phyloP scores from a whole-genome alignment of 2,113 vertebrate species.

The Haliaeetus leucogaster region DNA sequence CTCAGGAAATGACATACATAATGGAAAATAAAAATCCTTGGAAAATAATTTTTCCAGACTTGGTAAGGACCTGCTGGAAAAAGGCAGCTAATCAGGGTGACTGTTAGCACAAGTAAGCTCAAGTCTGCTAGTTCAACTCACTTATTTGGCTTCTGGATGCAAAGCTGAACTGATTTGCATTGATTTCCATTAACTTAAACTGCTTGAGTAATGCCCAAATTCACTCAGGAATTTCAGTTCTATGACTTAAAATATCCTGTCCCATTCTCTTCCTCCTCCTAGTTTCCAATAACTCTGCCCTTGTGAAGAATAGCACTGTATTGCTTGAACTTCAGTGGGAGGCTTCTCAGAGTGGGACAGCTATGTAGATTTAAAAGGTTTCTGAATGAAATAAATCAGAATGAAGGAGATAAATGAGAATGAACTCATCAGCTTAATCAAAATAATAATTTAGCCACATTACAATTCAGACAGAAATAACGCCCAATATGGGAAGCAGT shows the following conservation, averaged over 20 bases:
- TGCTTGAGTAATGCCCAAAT: neutral
- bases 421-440: slow-evolving; percentile 6
- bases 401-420: neutral
- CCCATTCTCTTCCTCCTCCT: neutral
- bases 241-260: neutral
- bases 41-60: neutral
- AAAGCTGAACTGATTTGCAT: neutral
- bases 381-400: neutral
- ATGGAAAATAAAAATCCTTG: neutral
- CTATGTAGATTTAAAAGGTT: neutral
- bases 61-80: neutral
- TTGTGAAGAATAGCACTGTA: neutral
- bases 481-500: neutral
- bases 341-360: neutral
- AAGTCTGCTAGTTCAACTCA: neutral
- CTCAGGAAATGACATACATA: neutral
- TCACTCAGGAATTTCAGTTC: neutral
- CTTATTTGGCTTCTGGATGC: neutral
- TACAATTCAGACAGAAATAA: neutral
- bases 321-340: neutral
- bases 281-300: neutral
- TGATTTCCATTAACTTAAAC: neutral
- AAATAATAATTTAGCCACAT: slow-evolving; percentile 8
- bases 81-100: neutral
- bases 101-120: neutral